Evolutionary conservation across 1,140 invertebrate species (phyloP).

Genomic region (Lucilia sericata): DNA sequence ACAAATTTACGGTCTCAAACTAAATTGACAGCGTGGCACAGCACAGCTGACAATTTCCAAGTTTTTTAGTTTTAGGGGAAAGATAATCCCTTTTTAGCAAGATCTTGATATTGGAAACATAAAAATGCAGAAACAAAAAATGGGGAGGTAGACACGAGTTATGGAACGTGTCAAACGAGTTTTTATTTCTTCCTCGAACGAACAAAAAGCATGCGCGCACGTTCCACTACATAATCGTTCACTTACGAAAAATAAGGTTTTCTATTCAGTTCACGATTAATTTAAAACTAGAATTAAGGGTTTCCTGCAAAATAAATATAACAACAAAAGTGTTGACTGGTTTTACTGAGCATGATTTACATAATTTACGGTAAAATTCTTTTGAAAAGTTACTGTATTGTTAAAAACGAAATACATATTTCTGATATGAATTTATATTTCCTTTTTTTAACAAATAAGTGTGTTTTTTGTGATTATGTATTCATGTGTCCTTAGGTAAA

Average conservation of each 20-base stretch:
- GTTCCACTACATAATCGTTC: not conserved
- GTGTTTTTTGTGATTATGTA: not conserved
- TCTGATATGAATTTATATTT: slow-evolving; percentile 2
- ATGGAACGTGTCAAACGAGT: slow-evolving; percentile 37
- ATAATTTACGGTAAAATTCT: slow-evolving; percentile 8
- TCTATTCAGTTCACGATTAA: not conserved
- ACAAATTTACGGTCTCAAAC: not conserved
- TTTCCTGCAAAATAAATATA: not conserved
- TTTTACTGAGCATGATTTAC: slow-evolving; percentile 19
- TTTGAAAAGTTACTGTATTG: not conserved
- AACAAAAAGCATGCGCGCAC: slow-evolving; percentile 18
- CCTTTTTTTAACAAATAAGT: not conserved
- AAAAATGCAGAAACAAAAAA: not conserved
- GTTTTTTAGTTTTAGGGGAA: not conserved
- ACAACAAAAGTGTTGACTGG: not conserved
- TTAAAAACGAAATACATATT: not conserved
- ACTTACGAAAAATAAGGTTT: not conserved
- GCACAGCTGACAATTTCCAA: not conserved
- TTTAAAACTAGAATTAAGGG: slow-evolving; percentile 28
- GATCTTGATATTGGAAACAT: slow-evolving; percentile 21
- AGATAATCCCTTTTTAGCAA: slow-evolving; percentile 33
- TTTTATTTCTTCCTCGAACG: not conserved
- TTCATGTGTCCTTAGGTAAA: not conserved
- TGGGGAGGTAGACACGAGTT: slow-evolving; percentile 36
- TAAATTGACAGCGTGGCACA: not conserved